Evolutionary conservation across 2,797 vertebrate genomes (phyloP).

Genomic region (Schizopygopsis malacanthus): DNA sequence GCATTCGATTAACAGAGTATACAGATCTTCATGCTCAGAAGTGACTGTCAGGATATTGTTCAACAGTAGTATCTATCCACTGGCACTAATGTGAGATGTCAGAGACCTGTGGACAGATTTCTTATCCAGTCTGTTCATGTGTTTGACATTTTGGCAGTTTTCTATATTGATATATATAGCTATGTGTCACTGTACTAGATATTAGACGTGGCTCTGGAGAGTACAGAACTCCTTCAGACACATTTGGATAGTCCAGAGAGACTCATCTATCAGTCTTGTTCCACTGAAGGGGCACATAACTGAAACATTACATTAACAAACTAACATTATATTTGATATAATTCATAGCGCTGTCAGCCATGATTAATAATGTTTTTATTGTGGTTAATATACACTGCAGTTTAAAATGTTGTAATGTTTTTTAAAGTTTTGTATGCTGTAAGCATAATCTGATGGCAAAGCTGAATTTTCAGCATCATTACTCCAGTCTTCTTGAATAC

Average conservation of each 20-base stretch:
- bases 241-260: neutral
- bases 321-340: neutral
- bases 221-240: neutral
- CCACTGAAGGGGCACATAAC: neutral
- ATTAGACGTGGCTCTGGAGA: neutral
- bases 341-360: neutral
- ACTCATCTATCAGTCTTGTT: neutral
- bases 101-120: neutral
- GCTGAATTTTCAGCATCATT: neutral
- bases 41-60: neutral
- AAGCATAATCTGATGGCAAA: neutral
- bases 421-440: neutral
- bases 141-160: neutral
- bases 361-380: neutral
- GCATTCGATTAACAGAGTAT: neutral
- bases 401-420: neutral
- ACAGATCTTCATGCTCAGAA: neutral
- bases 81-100: neutral
- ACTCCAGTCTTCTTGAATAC: neutral
- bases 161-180: neutral
- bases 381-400: neutral
- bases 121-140: neutral
- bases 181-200: neutral
- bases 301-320: neutral
- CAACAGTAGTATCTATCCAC: neutral